phyloP scores from a whole-genome alignment of 2,888 invertebrate species.

The Aphodius granarius region DNA sequence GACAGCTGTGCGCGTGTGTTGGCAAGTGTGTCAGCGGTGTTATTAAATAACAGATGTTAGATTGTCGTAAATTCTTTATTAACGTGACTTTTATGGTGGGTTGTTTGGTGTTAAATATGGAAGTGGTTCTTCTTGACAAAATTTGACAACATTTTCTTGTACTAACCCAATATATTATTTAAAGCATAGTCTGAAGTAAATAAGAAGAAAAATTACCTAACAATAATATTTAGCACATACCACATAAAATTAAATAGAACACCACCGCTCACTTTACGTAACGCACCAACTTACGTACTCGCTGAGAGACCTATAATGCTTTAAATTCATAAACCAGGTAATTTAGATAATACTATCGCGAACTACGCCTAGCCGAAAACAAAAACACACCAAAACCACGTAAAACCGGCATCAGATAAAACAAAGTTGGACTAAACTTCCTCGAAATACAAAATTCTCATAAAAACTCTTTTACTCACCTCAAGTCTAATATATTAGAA shows the following conservation, averaged over 20 bases:
- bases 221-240: not conserved
- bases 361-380: not conserved
- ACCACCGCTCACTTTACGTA: not conserved
- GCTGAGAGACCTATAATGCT: not conserved
- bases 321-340: not conserved
- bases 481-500: conserved; percentile 57
- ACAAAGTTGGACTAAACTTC: no score
- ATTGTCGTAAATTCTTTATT: not conserved
- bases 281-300: not conserved
- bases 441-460: not conserved
- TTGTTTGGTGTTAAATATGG: not conserved
- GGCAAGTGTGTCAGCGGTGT: not conserved
- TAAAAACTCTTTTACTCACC: conserved; percentile 35
- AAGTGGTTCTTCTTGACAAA: no score
- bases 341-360: not conserved
- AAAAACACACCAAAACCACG: not conserved
- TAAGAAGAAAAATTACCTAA: not conserved
- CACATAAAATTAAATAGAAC: not conserved
- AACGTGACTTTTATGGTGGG: not conserved
- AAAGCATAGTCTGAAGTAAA: not conserved
- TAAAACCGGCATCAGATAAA: not conserved
- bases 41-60: not conserved
- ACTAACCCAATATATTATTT: not conserved
- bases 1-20: not conserved
- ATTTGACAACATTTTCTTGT: not conserved